phyloP scores from a whole-genome alignment of 2,888 invertebrate species.

The Phrixothrix hirtus region DNA sequence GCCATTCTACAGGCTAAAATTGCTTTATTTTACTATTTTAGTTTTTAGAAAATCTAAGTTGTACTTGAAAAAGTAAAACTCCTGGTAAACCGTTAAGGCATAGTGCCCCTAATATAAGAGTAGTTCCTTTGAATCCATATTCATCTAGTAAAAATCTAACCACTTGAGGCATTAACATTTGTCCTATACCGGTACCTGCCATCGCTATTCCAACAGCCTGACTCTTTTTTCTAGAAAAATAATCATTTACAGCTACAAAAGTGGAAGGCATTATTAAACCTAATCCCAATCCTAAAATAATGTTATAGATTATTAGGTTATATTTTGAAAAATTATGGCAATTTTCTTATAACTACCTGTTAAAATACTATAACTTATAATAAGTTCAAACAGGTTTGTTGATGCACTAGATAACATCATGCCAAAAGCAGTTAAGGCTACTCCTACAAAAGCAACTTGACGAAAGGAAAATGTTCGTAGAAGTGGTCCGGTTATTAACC shows the following conservation, averaged over 20 bases:
- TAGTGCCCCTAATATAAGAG: constrained; percentile 65
- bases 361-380: constrained; percentile 61
- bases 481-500: constrained; percentile 71
- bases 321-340: too few relatives aligned
- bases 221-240: constrained; percentile 69
- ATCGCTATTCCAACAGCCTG: constrained; percentile 76
- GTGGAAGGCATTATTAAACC: constrained; percentile 73
- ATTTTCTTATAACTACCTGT: constrained; percentile 54
- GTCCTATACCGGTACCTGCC: constrained; percentile 76
- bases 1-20: constrained; percentile 65
- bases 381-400: constrained; percentile 59
- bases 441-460: constrained; percentile 61
- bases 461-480: constrained; percentile 62
- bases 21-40: constrained; percentile 16
- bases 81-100: constrained; percentile 64
- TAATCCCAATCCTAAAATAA: constrained; percentile 64
- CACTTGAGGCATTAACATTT: constrained; percentile 74
- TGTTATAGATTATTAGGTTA: too few relatives aligned
- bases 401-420: constrained; percentile 60
- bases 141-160: constrained; percentile 67
- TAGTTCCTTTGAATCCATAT: constrained; percentile 68
- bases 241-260: constrained; percentile 72
- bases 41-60: constrained; percentile 38
- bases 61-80: constrained; percentile 59
- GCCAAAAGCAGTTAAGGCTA: constrained; percentile 59